Conservation (phyloP, 2,888 invertebrate species). For the Eurytoma adleriae region DNA sequence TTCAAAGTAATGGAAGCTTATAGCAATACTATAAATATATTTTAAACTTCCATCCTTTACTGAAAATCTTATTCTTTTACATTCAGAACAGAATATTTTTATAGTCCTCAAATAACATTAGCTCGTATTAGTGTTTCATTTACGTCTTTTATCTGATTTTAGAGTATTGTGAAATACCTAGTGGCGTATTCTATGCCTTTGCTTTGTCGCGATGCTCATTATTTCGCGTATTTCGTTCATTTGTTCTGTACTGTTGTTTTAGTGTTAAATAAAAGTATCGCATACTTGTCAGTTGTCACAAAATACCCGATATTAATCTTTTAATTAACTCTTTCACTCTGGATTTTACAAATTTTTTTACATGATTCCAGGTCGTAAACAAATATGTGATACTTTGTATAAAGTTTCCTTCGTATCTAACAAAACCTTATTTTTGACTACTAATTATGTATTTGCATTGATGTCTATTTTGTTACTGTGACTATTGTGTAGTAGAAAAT, state of each 20-base stretch:
- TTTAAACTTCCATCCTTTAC: too few species aligned
- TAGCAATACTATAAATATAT: too few species aligned
- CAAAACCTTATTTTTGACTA: neutral
- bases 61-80: too few species aligned
- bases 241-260: constrained; percentile 9
- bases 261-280: constrained; percentile 25
- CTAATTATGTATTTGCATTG: constrained; percentile 31
- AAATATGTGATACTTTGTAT: constrained; percentile 31
- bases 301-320: neutral
- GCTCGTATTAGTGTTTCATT: constrained; percentile 8
- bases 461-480: constrained; percentile 40
- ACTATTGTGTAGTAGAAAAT: constrained; percentile 32
- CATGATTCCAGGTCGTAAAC: neutral
- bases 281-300: constrained; percentile 13
- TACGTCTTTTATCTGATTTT: constrained; percentile 16
- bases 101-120: constrained; percentile 10
- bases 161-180: neutral
- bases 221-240: constrained; percentile 23
- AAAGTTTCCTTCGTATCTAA: constrained; percentile 29
- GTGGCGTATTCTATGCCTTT: constrained; percentile 30
- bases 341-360: neutral
- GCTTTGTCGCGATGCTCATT: constrained; percentile 40
- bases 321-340: too few species aligned
- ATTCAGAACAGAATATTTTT: neutral
- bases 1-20: constrained; percentile 19